Percentiles rank a stretch among this genome's conserved stretches.
Conservation (phyloP, 2,888 invertebrate genomes). For the Meiosimyza platycephala region DNA sequence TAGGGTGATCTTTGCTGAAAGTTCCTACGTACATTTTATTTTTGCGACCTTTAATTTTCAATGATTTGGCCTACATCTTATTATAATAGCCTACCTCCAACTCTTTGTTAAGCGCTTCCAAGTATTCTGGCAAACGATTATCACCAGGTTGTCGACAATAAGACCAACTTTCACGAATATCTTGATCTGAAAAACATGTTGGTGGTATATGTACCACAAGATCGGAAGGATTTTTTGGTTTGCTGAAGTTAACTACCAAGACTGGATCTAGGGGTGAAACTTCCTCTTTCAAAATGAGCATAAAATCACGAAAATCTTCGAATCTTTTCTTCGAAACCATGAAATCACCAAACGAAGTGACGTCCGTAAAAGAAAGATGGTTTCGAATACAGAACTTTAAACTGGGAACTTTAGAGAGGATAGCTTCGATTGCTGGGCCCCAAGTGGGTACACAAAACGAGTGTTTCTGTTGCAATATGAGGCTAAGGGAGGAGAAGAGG, state of each 20-base stretch:
- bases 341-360: conserved; percentile 67
- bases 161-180: conserved; percentile 46
- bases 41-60: too few relatives aligned
- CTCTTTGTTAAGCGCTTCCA: conserved; percentile 51
- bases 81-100: conserved; percentile 45
- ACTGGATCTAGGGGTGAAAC: conserved; percentile 59
- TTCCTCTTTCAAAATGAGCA: conserved; percentile 53
- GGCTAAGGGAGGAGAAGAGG: conserved; percentile 41
- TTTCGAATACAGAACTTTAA: conserved; percentile 75
- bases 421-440: conserved; percentile 72
- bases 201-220: conserved; percentile 48
- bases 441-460: conserved; percentile 70
- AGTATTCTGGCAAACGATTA: conserved; percentile 47
- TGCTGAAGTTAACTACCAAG: conserved; percentile 59
- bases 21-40: too few relatives aligned
- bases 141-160: conserved; percentile 60
- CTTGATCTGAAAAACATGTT: conserved; percentile 39
- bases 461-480: conserved; percentile 57
- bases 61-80: too few relatives aligned
- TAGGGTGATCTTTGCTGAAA: too few relatives aligned
- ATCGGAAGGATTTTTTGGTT: conserved; percentile 42
- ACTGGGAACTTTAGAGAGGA: conserved; percentile 72
- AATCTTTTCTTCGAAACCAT: conserved; percentile 57
- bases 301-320: conserved; percentile 55
- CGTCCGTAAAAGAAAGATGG: conserved; percentile 72